phyloP scores from a whole-genome alignment of 2,888 invertebrate genomes.

The Lathronympha strigana region DNA sequence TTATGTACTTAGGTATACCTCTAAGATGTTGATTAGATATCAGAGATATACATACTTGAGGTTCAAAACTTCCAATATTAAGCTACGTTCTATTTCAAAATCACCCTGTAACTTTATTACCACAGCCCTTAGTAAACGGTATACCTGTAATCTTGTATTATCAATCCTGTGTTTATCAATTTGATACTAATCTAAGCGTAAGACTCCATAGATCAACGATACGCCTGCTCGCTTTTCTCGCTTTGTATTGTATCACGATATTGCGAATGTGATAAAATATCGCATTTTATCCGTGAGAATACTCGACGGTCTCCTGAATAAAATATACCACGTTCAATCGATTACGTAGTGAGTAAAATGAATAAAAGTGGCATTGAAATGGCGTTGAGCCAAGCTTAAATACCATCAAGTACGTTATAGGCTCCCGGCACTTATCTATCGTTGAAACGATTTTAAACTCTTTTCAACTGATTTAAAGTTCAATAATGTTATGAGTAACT shows the following conservation, averaged over 20 bases:
- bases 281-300: slow-evolving; percentile 34
- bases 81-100: too few relatives aligned
- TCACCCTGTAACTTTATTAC: too few relatives aligned
- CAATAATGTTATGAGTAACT: background rate
- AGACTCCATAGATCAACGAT: background rate
- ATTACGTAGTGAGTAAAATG: slow-evolving; percentile 41
- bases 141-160: background rate
- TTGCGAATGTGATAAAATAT: slow-evolving; percentile 23
- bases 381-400: slow-evolving; percentile 40
- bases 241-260: slow-evolving; percentile 4
- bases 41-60: too few relatives aligned
- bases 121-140: too few relatives aligned
- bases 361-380: slow-evolving; percentile 34
- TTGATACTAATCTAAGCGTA: background rate
- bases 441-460: background rate
- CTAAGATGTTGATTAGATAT: too few relatives aligned
- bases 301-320: slow-evolving; percentile 29
- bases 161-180: background rate
- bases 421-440: background rate
- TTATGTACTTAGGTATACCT: too few relatives aligned
- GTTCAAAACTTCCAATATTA: too few relatives aligned
- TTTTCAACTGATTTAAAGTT: background rate
- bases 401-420: slow-evolving; percentile 27
- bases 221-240: background rate
- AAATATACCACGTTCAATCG: slow-evolving; percentile 61